Evolutionary conservation across 2,888 invertebrate genomes (phyloP).

Genomic region (Noctua pronuba): DNA sequence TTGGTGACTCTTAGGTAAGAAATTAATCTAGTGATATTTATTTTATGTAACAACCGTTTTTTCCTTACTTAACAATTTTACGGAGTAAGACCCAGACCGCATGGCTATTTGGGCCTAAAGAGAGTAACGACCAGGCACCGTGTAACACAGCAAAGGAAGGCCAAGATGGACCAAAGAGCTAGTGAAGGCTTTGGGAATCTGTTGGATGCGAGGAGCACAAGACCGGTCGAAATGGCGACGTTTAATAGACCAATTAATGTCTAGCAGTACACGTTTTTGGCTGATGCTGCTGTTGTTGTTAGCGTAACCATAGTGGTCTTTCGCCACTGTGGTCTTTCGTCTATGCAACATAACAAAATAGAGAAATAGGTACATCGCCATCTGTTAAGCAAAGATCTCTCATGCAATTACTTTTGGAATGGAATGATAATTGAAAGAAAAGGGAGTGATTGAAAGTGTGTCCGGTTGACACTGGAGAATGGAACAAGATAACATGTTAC

Average conservation of each 20-base stretch:
- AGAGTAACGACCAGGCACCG: not conserved
- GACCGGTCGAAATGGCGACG: not conserved
- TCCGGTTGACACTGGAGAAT: not conserved
- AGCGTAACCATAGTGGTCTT: not conserved
- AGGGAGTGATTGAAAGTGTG: not conserved
- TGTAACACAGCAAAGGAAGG: not conserved
- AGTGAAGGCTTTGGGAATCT: not conserved
- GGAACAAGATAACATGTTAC: not conserved
- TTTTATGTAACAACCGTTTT: no score
- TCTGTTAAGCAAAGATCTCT: not conserved
- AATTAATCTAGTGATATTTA: not conserved
- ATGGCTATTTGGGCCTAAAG: not conserved
- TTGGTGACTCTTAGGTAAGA: constrained; percentile 5
- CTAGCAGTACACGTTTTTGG: not conserved
- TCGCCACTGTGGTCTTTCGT: not conserved
- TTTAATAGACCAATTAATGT: not conserved
- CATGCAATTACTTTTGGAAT: not conserved
- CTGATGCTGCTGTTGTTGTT: no score
- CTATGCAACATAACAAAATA: not conserved
- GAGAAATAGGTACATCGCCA: no score
- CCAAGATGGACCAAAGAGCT: not conserved
- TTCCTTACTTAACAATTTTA: not conserved
- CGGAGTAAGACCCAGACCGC: not conserved
- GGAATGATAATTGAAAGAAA: not conserved
- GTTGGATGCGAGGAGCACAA: no score